These are phyloP conservation scores for Cistogaster globosa DNA, from an alignment of 2,888 invertebrate species.

Conservation along the genomic window DNA sequence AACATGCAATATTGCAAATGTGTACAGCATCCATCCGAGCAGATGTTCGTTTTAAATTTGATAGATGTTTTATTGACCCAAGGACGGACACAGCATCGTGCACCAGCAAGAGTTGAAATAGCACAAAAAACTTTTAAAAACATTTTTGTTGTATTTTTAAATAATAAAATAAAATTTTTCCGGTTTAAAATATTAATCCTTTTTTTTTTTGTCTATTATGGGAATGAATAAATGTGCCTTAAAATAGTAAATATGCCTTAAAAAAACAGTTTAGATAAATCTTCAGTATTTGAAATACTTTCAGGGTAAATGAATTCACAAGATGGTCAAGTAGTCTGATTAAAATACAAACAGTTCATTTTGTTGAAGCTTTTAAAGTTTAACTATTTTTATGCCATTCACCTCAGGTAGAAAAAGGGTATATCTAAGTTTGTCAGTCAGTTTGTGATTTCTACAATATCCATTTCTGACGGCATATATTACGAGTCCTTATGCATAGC, in stretches of 20 bases:
- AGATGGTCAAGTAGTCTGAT: constrained; percentile 28
- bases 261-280: constrained; percentile 3
- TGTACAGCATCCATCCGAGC: constrained; percentile 62
- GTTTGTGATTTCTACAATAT: no score
- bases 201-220: constrained; percentile 41
- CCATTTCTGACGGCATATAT: no score
- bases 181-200: constrained; percentile 17
- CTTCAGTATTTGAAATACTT: neutral
- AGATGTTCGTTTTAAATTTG: constrained; percentile 62
- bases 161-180: constrained; percentile 31
- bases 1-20: constrained; percentile 55
- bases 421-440: no score
- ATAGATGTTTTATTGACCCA: constrained; percentile 67
- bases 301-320: constrained; percentile 27
- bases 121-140: neutral
- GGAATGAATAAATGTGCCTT: constrained; percentile 25
- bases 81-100: constrained; percentile 59
- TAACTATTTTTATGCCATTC: no score
- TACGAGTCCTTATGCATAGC: no score
- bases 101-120: neutral
- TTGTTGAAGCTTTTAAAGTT: no score
- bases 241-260: constrained; percentile 22
- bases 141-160: neutral
- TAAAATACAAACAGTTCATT: neutral
- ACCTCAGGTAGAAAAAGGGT: no score